Evolutionary conservation across 2,113 vertebrate genomes (phyloP).

Genomic region (Micronycteris hirsuta): DNA sequence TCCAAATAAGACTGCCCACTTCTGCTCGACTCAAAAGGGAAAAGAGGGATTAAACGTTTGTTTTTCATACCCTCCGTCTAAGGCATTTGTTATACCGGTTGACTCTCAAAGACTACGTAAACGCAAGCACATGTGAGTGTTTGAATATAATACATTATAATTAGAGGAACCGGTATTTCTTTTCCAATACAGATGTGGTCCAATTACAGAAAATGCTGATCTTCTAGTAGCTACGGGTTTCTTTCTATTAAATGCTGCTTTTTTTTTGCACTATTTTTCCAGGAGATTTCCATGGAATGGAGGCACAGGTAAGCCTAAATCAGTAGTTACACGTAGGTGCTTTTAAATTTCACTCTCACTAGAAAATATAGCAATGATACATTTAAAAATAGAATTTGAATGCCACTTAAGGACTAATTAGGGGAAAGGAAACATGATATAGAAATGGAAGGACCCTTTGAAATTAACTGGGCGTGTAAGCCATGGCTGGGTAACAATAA

Average conservation of each 20-base stretch:
- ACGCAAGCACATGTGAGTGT: background rate
- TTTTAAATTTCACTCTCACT: background rate
- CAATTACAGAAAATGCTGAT: background rate
- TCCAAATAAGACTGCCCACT: background rate
- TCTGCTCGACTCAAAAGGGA: background rate
- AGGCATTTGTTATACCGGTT: background rate
- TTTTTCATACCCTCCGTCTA: background rate
- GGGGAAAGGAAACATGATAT: conserved; percentile 30
- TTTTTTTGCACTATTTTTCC: background rate
- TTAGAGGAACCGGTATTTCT: background rate
- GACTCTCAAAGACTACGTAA: background rate
- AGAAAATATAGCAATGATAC: background rate
- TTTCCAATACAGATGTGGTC: background rate
- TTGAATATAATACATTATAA: background rate
- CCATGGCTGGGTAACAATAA: background rate
- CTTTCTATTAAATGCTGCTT: background rate
- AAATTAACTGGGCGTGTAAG: background rate
- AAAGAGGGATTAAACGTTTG: background rate
- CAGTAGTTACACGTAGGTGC: background rate
- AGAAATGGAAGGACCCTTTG: background rate
- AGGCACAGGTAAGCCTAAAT: background rate
- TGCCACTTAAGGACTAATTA: background rate
- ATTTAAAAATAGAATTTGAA: background rate
- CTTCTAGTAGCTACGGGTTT: background rate
- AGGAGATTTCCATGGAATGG: background rate